Percentiles rank a stretch among this genome's conserved stretches.
phyloP scores from a whole-genome alignment of 2,797 vertebrate species.

The Myotis planiceps region DNA sequence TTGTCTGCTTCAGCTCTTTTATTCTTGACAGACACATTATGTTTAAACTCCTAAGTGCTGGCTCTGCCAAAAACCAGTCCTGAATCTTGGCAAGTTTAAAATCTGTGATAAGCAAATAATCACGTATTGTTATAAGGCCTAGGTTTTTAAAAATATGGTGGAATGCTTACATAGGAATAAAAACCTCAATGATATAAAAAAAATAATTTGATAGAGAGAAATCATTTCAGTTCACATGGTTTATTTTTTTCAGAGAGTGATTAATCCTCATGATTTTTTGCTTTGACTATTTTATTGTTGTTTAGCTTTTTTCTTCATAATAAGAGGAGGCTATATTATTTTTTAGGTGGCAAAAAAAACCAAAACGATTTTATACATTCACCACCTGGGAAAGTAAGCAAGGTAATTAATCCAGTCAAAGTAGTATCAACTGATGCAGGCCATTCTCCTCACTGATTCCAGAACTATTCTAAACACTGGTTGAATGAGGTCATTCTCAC shows the following conservation, averaged over 20 bases:
- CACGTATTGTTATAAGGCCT: not conserved
- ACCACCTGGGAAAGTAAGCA: not conserved
- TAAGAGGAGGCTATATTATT: not conserved
- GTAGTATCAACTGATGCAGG: not conserved
- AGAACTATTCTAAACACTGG: not conserved
- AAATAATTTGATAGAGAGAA: constrained; percentile 9
- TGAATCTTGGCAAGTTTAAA: constrained; percentile 37
- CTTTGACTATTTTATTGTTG: not conserved
- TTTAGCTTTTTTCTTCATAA: not conserved
- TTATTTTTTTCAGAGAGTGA: not conserved
- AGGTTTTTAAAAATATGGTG: not conserved
- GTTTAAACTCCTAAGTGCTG: constrained; percentile 28
- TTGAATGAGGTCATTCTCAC: not conserved
- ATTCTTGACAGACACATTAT: constrained; percentile 20
- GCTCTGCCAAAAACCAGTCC: not conserved
- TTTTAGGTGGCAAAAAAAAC: not conserved
- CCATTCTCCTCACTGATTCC: not conserved
- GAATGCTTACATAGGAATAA: not conserved
- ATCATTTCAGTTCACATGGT: not conserved
- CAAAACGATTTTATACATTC: not conserved
- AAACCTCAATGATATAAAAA: not conserved
- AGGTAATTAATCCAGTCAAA: not conserved
- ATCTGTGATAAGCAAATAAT: not conserved
- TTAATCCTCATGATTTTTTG: not conserved
- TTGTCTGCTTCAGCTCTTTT: constrained; percentile 1